Conservation (phyloP, 2,113 vertebrate species). For the Zosterops hypoxanthus region DNA sequence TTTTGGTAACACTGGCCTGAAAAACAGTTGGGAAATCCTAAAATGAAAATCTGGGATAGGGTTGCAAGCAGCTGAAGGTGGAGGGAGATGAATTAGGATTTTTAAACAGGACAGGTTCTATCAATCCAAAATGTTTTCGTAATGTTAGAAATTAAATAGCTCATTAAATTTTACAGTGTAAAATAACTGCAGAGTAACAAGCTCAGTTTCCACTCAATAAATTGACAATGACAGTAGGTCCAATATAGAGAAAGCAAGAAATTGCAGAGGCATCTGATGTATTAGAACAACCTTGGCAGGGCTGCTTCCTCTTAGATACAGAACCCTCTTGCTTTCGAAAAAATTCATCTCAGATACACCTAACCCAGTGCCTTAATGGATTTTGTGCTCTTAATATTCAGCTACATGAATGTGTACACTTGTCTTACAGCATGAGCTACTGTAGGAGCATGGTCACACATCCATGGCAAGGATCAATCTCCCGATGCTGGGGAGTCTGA, state of each 20-base stretch:
- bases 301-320: neutral
- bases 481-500: neutral
- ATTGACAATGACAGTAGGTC: neutral
- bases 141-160: neutral
- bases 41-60: neutral
- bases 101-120: neutral
- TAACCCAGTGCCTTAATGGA: neutral
- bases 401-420: neutral
- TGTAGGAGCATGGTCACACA: neutral
- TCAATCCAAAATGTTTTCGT: neutral
- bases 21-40: neutral
- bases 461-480: neutral
- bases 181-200: neutral
- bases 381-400: neutral
- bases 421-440: neutral
- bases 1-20: neutral
- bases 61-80: neutral
- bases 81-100: neutral
- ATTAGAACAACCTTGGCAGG: neutral
- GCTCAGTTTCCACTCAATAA: slow-evolving; percentile 13
- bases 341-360: neutral
- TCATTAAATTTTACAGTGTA: slow-evolving; percentile 6
- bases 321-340: neutral
- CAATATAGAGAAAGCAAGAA: neutral
- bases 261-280: neutral